Base-by-base conservation (phyloP, 2,797 vertebrate genomes). In the Capromys pilorides region DNA sequence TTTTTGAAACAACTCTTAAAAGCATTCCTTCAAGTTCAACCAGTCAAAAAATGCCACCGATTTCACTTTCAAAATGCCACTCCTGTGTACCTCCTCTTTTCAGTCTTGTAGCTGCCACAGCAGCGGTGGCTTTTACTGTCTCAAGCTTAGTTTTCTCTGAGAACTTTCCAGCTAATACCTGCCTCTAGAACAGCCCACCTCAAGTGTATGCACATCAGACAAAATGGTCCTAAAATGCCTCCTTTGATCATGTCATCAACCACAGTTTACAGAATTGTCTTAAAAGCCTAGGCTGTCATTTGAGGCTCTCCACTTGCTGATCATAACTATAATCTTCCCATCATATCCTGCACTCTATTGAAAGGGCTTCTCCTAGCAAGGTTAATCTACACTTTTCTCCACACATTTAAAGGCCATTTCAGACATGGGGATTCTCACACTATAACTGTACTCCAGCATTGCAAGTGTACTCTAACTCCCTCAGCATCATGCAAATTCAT, bases 251-350 rank as follows among this genome's bases (percentile, higher is more conserved):
- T n/a, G 4, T 64, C 28, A 73, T 83, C 81, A 82, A 33, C 49
- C 1, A n/a, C 36, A 77, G 79, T 41, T 86, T 81, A 51, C 26
- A 91, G 94, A 94, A 95, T 77, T 94, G 85, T 86, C 84, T 86
- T 95, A 91, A 95, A 94, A 95, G 84, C 81, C 39, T 88, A 54
- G 2, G 21, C 41, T 95, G 81, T 90, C 36, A 49, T 81, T 83
- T 79, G 79, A 90, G 45, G 45, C 59, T 91, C 54, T 93, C 71
- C 39, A 26, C 24, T 79, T 57, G 9, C 51, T 93, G 71, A 91
- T 61, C 19, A 49, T 79, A 92, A 90, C 73, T 86, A 8, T 86
- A 59, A 97, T 97, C 91, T 96, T 33, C 81, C 57, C 28, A 59
- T 69, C 83, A 61, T 28, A 3, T 39, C 41, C 75, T 16, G 41